Conservation (phyloP, 2,797 vertebrate genomes). For the Gymnothorax reevesii region DNA sequence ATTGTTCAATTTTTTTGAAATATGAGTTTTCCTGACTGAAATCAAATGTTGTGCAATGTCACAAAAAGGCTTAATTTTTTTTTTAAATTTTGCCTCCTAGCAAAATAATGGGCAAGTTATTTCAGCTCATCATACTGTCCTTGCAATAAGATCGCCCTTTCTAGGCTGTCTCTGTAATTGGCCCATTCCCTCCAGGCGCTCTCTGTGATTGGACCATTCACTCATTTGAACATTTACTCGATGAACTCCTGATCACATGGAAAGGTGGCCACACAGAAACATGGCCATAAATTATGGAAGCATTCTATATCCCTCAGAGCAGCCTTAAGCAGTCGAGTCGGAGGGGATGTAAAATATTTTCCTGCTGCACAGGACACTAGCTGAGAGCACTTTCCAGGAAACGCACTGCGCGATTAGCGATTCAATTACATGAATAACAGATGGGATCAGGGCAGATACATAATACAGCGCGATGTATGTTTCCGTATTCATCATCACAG, state of each 20-base stretch:
- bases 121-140: background rate
- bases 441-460: background rate
- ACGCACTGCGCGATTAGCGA: background rate
- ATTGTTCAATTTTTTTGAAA: too few relatives aligned
- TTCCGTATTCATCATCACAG: background rate
- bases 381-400: background rate
- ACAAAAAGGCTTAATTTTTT: too few relatives aligned
- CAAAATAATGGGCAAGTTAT: too few relatives aligned
- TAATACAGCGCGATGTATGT: background rate
- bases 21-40: too few relatives aligned
- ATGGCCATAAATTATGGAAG: background rate
- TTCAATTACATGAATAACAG: background rate
- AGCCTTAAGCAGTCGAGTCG: background rate
- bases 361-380: background rate
- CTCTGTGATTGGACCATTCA: background rate
- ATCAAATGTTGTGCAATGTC: too few relatives aligned
- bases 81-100: too few relatives aligned
- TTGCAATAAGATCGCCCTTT: background rate
- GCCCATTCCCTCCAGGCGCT: background rate
- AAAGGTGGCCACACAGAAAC: background rate
- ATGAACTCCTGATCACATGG: background rate
- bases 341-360: background rate
- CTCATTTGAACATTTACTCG: background rate
- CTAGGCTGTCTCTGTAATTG: background rate
- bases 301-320: slow-evolving; percentile 9